Evolutionary conservation across 2,113 vertebrate species (phyloP).

Genomic region (Lanius ludovicianus): DNA sequence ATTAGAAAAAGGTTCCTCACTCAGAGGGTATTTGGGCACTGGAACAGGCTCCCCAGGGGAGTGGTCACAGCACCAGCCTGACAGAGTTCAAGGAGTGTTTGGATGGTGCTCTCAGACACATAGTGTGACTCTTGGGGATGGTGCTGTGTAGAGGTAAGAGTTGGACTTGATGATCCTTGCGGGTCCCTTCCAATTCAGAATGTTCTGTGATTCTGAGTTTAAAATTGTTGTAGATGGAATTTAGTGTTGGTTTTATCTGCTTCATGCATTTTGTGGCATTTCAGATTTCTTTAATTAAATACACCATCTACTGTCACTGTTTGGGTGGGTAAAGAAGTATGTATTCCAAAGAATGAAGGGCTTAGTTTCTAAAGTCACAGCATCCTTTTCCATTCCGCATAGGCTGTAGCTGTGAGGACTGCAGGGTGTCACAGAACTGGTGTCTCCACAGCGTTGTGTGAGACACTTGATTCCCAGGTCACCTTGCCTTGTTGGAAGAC

Average conservation of each 20-base stretch:
- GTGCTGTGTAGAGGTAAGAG: not conserved
- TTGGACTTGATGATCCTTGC: not conserved
- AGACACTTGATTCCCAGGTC: not conserved
- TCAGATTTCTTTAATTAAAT: not conserved
- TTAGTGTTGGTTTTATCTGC: not conserved
- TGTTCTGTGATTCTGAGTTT: not conserved
- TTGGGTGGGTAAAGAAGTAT: not conserved
- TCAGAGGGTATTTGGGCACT: no score
- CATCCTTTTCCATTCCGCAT: slow-evolving; percentile 18
- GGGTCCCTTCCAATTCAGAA: not conserved
- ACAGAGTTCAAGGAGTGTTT: not conserved
- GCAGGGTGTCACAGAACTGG: not conserved
- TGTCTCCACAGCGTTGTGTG: not conserved
- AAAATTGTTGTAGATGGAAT: not conserved
- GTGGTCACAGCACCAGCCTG: not conserved
- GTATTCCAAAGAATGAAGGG: not conserved
- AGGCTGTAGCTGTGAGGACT: slow-evolving; percentile 19
- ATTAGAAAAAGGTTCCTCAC: not conserved
- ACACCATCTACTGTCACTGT: not conserved
- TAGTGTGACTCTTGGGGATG: not conserved
- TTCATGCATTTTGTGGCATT: not conserved
- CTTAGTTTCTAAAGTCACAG: not conserved
- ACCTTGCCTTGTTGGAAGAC: not conserved
- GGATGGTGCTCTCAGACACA: not conserved
- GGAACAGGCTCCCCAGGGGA: not conserved